phyloP scores from a whole-genome alignment of 2,797 vertebrate species.

The Gallinago solitaria region DNA sequence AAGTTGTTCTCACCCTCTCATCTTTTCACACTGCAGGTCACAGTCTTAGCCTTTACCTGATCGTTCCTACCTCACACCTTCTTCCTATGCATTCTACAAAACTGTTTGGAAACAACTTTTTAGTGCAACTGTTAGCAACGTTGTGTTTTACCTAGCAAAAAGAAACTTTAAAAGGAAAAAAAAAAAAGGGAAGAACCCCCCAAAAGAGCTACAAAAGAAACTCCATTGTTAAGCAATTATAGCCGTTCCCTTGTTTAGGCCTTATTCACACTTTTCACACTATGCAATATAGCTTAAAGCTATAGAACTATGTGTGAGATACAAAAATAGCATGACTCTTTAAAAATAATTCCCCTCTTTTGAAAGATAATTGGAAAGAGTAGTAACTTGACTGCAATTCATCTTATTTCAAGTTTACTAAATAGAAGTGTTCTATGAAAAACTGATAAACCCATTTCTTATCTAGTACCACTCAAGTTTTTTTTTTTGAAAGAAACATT shows the following conservation, averaged over 20 bases:
- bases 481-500: background rate
- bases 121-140: background rate
- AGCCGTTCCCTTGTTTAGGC: background rate
- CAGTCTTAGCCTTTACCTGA: background rate
- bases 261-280: background rate
- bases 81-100: background rate
- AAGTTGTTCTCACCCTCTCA: background rate
- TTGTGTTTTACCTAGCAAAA: background rate
- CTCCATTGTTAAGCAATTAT: background rate
- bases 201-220: background rate
- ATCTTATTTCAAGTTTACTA: conserved; percentile 10
- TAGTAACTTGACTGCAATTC: background rate
- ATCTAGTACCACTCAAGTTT: background rate
- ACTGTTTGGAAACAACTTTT: background rate
- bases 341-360: background rate
- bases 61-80: background rate
- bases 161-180: background rate
- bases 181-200: background rate
- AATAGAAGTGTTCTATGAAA: background rate
- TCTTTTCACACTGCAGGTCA: background rate
- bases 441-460: conserved; percentile 33
- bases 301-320: background rate
- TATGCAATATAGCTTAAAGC: background rate
- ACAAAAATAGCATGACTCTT: background rate
- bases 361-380: background rate